A percentile compares a stretch with the other conserved stretches of the same genome.
Conservation (phyloP, 2,113 vertebrate species). For the Emydura subglobosa region DNA sequence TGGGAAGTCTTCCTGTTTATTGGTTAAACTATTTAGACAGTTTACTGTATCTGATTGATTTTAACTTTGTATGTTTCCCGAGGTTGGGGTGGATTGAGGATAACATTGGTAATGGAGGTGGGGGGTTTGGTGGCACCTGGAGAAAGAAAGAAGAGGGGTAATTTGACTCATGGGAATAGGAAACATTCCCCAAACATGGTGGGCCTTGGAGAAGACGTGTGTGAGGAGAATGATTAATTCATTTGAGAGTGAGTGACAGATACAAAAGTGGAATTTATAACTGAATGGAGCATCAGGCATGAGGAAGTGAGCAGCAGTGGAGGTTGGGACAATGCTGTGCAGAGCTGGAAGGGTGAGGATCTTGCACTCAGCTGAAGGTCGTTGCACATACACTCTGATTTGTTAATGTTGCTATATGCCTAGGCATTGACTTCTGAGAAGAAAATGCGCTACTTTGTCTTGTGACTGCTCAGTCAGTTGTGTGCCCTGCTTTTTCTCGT, state of each 20-base stretch:
- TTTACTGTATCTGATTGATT: neutral
- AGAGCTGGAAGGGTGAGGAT: neutral
- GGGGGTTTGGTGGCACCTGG: fast-evolving
- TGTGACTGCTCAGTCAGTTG: neutral
- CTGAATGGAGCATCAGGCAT: neutral
- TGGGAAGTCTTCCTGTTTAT: neutral
- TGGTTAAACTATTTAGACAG: neutral
- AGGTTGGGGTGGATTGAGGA: neutral
- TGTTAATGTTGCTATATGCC: fast-evolving
- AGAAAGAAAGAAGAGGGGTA: fast-evolving
- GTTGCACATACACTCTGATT: fast-evolving
- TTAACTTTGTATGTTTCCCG: fast-evolving
- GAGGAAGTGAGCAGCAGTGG: fast-evolving
- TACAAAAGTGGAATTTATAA: neutral
- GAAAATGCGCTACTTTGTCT: fast-evolving
- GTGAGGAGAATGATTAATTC: neutral
- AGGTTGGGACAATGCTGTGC: neutral
- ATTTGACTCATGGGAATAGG: neutral
- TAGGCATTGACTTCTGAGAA: fast-evolving
- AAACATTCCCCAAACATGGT: neutral
- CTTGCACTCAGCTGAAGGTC: fast-evolving
- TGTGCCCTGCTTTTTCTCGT: neutral
- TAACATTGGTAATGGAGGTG: neutral
- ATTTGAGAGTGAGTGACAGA: fast-evolving
- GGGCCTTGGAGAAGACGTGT: fast-evolving